A percentile compares a stretch with the other conserved stretches of the same genome.
Conservation (phyloP, 1,140 invertebrate species). For the Orchestia grillus region DNA sequence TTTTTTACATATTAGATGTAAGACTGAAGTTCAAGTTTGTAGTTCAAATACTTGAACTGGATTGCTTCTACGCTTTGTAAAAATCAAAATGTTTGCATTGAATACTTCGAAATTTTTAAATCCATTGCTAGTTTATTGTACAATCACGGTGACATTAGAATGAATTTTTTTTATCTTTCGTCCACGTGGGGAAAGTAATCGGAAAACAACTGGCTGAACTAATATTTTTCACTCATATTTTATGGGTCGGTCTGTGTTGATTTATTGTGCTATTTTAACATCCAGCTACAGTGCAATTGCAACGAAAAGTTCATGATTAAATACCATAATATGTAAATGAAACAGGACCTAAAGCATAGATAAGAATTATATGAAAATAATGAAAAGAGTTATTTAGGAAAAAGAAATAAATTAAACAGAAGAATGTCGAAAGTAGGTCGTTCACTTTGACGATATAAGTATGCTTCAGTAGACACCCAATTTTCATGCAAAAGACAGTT, state of each 20-base stretch:
- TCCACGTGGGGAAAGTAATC: neutral
- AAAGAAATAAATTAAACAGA: too few relatives aligned
- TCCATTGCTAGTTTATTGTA: neutral
- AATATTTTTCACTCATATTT: neutral
- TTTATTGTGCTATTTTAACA: neutral
- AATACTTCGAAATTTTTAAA: neutral
- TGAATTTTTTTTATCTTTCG: neutral
- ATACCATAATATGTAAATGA: too few relatives aligned
- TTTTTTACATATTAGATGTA: neutral
- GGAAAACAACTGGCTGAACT: neutral
- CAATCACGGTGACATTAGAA: neutral
- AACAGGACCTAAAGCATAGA: neutral
- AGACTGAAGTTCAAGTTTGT: neutral
- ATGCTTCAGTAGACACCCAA: too few relatives aligned
- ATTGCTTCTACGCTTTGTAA: too few relatives aligned
- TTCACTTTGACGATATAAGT: too few relatives aligned
- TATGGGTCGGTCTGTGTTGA: neutral
- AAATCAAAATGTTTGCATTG: neutral
- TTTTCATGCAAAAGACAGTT: neutral
- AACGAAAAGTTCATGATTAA: neutral
- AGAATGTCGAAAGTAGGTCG: too few relatives aligned
- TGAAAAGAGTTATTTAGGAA: too few relatives aligned
- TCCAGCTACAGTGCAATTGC: neutral
- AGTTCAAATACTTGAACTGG: too few relatives aligned
- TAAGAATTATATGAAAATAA: too few relatives aligned